Evolutionary conservation across 2,113 vertebrate species (phyloP), one percentile per base, ranked within the genome.

Genomic region (Rhineura floridana): DNA sequence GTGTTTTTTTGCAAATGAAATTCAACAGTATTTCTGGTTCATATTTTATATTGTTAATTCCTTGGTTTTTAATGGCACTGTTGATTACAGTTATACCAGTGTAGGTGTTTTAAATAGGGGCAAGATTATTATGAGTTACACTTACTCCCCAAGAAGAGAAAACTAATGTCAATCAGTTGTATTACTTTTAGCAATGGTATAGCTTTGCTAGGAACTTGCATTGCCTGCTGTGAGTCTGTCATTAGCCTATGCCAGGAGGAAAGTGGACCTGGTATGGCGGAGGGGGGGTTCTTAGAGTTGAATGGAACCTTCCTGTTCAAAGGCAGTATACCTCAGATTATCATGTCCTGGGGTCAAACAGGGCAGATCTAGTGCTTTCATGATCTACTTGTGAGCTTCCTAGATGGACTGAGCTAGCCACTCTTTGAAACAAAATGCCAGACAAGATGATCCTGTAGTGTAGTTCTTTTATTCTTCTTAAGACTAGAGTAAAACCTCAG

Each of bases 1-100:
- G 85, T 89, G 17, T 87, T 59, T 86, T 80, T 72, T 87, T 88
- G 85, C 80, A 84, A 39, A 87, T 89, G 46, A 55, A 92, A 80
- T 52, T 78, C 48, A 52, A 6, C 76, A 19, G 30, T 78, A 6
- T 78, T 33, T 28, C 48, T 28, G 76, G 42, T 25, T 65, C 76
- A 33, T 30, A 78, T n/a, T 25, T 65, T 46, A 33, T 30, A 78
- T n/a, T 33, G 46, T 30, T n/a, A n/a, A 78, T 59, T 25, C 39
- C 25, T 10, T 23, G 11, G 46, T 46, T 78, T 46, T 52, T 78
- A n/a, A 52, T 78, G 30, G 33, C 48, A 52, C 76, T 11, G 75
- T 5, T 77, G 28, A 46, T 48, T 46, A 59, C 55, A 48, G 12
- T 78, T 78, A 17, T n/a, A n/a, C 33, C 12, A 10, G 13, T 70